Percentiles rank a stretch among this genome's conserved stretches.
phyloP scores from a whole-genome alignment of 2,888 invertebrate genomes.

The Amblyjoppa proteus region DNA sequence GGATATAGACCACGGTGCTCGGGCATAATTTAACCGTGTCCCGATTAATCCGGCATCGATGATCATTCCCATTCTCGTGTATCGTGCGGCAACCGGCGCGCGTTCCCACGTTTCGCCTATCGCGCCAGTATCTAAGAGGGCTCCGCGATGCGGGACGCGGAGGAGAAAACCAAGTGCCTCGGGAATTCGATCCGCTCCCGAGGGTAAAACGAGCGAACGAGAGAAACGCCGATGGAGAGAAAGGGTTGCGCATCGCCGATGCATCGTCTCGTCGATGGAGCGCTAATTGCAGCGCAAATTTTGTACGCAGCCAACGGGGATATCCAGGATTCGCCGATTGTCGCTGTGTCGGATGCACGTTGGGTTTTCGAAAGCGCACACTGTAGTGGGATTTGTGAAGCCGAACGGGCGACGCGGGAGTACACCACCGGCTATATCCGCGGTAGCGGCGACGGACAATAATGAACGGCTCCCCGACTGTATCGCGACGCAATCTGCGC shows the following conservation, averaged over 20 bases:
- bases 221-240: conserved; percentile 18
- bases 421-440: conserved; percentile 30
- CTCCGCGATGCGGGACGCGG: conserved; percentile 27
- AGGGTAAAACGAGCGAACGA: conserved; percentile 11
- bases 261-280: conserved; percentile 76
- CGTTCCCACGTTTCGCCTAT: conserved; percentile 60
- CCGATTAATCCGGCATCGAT: conserved; percentile 64
- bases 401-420: conserved; percentile 20
- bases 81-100: conserved; percentile 59
- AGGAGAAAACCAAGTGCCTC: conserved; percentile 22
- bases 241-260: conserved; percentile 60
- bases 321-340: conserved; percentile 77
- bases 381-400: not conserved
- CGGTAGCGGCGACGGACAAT: conserved; percentile 80
- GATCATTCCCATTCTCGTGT: conserved; percentile 56
- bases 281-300: conserved; percentile 79
- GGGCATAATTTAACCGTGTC: conserved; percentile 60
- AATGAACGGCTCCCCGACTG: conserved; percentile 83
- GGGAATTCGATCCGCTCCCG: conserved; percentile 43
- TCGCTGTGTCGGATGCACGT: conserved; percentile 59
- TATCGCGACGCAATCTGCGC: conserved; percentile 84
- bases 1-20: not conserved
- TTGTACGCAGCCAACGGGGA: conserved; percentile 68
- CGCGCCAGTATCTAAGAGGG: conserved; percentile 58
- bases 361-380: not conserved